Conservation (phyloP, 2,113 vertebrate species). For the Pterocles burchelli region DNA sequence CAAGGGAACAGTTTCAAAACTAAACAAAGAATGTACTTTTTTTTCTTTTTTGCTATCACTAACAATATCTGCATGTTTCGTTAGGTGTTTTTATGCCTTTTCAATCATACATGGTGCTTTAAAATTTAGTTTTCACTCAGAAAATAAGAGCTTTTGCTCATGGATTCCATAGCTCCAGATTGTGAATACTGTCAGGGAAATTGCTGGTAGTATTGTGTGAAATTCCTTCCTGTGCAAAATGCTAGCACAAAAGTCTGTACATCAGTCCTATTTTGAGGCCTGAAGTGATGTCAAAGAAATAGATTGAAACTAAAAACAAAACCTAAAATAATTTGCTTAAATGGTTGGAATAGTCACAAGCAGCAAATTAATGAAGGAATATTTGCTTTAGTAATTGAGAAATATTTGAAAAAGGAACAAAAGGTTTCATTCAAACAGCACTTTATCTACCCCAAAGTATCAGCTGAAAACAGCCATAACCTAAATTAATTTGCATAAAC, state of each 20-base stretch:
- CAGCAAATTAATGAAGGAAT: neutral
- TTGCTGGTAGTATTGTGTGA: neutral
- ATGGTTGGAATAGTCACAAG: neutral
- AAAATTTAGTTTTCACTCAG: neutral
- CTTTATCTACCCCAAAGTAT: neutral
- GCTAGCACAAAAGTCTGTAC: neutral
- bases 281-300: neutral
- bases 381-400: neutral
- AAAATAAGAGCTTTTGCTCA: neutral
- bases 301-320: neutral
- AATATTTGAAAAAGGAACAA: neutral
- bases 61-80: neutral
- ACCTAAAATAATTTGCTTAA: neutral
- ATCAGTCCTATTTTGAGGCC: neutral
- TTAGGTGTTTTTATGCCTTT: neutral
- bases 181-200: neutral
- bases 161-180: neutral
- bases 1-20: neutral
- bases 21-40: neutral
- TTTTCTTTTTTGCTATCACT: neutral
- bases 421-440: neutral
- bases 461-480: neutral
- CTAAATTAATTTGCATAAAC: neutral
- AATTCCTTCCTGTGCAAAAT: conserved; percentile 16
- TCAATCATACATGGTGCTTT: neutral